These are phyloP conservation scores for Scolopax mira DNA, from an alignment of 2,113 vertebrate genomes.

Conservation along the genomic window DNA sequence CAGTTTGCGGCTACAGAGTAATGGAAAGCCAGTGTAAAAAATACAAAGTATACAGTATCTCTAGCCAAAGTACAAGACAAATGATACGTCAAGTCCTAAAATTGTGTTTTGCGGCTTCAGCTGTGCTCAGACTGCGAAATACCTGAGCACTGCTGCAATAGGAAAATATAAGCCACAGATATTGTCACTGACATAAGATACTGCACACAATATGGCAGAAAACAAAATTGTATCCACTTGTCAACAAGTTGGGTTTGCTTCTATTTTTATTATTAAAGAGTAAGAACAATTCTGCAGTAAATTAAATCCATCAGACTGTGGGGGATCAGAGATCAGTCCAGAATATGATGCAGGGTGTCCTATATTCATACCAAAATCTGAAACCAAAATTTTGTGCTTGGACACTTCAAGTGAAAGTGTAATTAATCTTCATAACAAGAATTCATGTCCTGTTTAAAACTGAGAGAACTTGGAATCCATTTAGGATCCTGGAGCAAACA, in stretches of 20 bases:
- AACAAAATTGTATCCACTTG: neutral
- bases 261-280: slow-evolving; percentile 14
- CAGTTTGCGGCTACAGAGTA: neutral
- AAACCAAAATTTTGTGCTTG: neutral
- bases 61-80: slow-evolving; percentile 3
- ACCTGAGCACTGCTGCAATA: slow-evolving; percentile 27
- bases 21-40: neutral
- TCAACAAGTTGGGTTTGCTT: neutral
- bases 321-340: neutral
- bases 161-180: slow-evolving; percentile 5
- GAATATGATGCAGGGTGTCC: neutral
- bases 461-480: neutral
- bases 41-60: neutral
- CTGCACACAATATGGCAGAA: neutral
- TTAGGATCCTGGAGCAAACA: neutral
- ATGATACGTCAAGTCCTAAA: neutral
- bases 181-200: neutral
- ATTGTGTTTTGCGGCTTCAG: neutral
- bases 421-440: neutral
- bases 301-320: neutral
- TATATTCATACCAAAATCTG: neutral
- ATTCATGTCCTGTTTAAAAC: neutral
- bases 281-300: slow-evolving; percentile 2
- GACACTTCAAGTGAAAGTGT: neutral
- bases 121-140: neutral